These are phyloP conservation scores for Pseudanteris insignis DNA, from an alignment of 2,888 invertebrate species.

Conservation along the genomic window DNA sequence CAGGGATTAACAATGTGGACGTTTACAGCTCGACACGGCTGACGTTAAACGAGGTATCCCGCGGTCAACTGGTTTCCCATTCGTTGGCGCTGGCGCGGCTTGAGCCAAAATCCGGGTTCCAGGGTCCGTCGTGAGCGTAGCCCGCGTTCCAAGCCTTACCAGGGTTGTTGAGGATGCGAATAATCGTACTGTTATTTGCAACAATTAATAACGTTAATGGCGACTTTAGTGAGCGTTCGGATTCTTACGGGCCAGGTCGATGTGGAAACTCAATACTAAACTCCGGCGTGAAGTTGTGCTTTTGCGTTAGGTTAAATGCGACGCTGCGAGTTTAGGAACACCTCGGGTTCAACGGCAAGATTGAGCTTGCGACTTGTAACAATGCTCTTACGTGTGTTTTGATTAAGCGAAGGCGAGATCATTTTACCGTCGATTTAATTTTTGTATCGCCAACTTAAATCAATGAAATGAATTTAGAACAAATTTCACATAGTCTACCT, in stretches of 20 bases:
- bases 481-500: no score
- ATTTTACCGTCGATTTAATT: no score
- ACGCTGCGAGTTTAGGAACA: no score
- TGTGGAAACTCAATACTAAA: slow-evolving; percentile 32
- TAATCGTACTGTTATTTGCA: slow-evolving; percentile 53
- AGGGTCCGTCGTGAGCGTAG: slow-evolving; percentile 23
- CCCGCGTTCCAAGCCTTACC: slow-evolving; percentile 31
- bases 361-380: no score
- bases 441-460: no score
- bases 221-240: slow-evolving; percentile 17
- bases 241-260: slow-evolving; percentile 14
- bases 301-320: no score
- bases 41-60: not conserved
- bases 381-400: no score
- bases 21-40: no score
- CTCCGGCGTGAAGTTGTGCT: slow-evolving; percentile 11
- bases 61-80: slow-evolving; percentile 2
- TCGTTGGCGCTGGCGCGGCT: slow-evolving; percentile 6
- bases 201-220: slow-evolving; percentile 41
- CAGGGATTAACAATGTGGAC: no score
- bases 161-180: slow-evolving; percentile 44
- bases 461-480: no score
- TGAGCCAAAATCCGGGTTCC: slow-evolving; percentile 21
- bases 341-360: no score
- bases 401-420: no score